Percentiles rank a stretch among this genome's conserved stretches.
Evolutionary conservation across 2,888 invertebrate species (phyloP).

Genomic region (Orchesella flavescens): DNA sequence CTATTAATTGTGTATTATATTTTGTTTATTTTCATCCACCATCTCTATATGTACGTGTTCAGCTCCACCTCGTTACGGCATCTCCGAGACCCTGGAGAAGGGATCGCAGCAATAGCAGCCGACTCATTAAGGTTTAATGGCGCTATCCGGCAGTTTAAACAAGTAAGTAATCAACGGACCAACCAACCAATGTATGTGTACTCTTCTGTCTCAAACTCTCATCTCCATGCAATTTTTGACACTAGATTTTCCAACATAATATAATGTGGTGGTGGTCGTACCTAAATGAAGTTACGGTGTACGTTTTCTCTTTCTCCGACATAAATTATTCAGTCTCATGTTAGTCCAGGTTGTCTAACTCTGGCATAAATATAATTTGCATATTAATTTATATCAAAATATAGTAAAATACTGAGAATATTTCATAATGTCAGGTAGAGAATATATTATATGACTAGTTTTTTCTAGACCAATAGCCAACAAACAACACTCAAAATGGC

Average conservation of each 20-base stretch:
- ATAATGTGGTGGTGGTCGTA: not conserved
- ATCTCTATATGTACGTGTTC: not conserved
- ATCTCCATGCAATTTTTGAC: not conserved
- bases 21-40: not conserved
- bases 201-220: not conserved
- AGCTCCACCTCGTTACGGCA: constrained; percentile 88
- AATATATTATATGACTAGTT: too few species aligned
- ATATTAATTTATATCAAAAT: too few species aligned
- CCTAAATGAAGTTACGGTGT: not conserved
- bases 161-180: constrained; percentile 78
- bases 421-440: too few species aligned
- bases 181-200: not conserved
- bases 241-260: not conserved
- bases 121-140: constrained; percentile 97
- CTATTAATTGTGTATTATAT: constrained; percentile 18
- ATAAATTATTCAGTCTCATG: too few species aligned
- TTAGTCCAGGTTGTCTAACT: too few species aligned
- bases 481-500: too few species aligned
- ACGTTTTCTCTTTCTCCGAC: too few species aligned
- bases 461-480: too few species aligned
- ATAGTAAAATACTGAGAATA: too few species aligned
- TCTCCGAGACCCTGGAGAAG: constrained; percentile 86
- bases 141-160: constrained; percentile 95
- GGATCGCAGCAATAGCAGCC: constrained; percentile 95
- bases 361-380: too few species aligned